Evolutionary conservation across 2,888 invertebrate genomes (phyloP).

Genomic region (Drosophila sordidula): DNA sequence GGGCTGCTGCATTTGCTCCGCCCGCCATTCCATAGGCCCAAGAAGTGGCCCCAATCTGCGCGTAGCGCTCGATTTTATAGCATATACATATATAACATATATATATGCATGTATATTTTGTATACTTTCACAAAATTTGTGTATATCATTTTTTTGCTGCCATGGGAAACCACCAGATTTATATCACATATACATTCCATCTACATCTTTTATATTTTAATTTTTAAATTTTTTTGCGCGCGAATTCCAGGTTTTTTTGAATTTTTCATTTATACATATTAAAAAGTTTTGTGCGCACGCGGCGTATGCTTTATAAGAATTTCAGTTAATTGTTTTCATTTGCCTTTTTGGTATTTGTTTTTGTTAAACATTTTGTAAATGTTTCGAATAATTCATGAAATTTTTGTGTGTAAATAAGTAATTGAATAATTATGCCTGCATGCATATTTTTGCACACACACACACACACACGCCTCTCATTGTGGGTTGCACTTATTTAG

Average conservation of each 20-base stretch:
- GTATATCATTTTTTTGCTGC: background rate
- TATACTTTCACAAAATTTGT: background rate
- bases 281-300: constrained; percentile 16
- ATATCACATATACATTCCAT: no score
- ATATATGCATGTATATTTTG: no score
- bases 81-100: background rate
- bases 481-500: constrained; percentile 26
- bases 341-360: background rate
- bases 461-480: background rate
- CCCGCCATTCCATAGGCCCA: constrained; percentile 3
- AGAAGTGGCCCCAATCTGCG: constrained; percentile 1
- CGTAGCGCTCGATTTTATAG: background rate
- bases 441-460: constrained; percentile 13
- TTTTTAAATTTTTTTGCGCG: background rate
- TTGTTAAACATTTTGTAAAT: constrained; percentile 21
- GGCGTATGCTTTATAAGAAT: constrained; percentile 39
- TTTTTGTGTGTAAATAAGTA: constrained; percentile 45
- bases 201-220: no score
- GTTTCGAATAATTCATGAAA: constrained; percentile 37
- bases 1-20: constrained; percentile 11
- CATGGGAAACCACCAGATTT: no score
- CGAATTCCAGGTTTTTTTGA: background rate
- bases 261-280: constrained; percentile 4
- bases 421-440: constrained; percentile 48
- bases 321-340: constrained; percentile 15